phyloP scores from a whole-genome alignment of 30 jellyfish, hydroid and myxozoan species.

The Morbakka virulenta region DNA sequence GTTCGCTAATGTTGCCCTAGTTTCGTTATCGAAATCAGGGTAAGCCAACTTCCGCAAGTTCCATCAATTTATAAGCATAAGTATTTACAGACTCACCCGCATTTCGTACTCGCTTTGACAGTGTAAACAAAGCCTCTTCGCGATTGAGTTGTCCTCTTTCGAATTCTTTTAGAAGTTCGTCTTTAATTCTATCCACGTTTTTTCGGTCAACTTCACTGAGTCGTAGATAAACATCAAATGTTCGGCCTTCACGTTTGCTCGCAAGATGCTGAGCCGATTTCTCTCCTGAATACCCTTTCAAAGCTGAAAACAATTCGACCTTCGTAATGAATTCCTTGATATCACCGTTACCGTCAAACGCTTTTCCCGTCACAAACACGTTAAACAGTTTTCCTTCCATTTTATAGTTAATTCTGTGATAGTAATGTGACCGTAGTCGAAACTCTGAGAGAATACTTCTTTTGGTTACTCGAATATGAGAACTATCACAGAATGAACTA shows the following conservation, averaged over 20 bases:
- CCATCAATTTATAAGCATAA: slow-evolving; percentile 22
- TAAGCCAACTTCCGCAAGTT: not conserved
- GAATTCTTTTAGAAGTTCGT: slow-evolving; percentile 26
- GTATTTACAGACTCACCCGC: slow-evolving; percentile 39
- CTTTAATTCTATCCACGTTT: slow-evolving; percentile 8
- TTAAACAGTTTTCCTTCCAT: slow-evolving; percentile 15
- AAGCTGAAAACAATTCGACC: slow-evolving; percentile 18
- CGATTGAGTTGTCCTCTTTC: slow-evolving; percentile 34
- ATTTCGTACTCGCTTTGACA: slow-evolving; percentile 13
- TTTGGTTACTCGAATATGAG: slow-evolving; percentile 5
- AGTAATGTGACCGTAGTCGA: not conserved
- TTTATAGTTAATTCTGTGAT: slow-evolving; percentile 2
- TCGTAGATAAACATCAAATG: slow-evolving; percentile 36
- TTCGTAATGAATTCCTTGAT: slow-evolving; percentile 18
- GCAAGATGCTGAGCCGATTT: slow-evolving; percentile 31
- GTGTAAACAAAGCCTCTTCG: slow-evolving; percentile 28
- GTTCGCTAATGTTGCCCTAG: slow-evolving; percentile 7
- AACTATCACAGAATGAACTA: slow-evolving; percentile 1
- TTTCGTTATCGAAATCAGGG: not conserved
- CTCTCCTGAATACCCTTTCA: slow-evolving; percentile 46
- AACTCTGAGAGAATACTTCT: not conserved
- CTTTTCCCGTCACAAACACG: too few relatives aligned
- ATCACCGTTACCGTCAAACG: slow-evolving; percentile 24
- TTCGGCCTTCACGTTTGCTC: slow-evolving; percentile 23
- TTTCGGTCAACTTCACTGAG: slow-evolving; percentile 17